phyloP scores from a whole-genome alignment of 2,113 vertebrate species.

The Leucopternis melanops region DNA sequence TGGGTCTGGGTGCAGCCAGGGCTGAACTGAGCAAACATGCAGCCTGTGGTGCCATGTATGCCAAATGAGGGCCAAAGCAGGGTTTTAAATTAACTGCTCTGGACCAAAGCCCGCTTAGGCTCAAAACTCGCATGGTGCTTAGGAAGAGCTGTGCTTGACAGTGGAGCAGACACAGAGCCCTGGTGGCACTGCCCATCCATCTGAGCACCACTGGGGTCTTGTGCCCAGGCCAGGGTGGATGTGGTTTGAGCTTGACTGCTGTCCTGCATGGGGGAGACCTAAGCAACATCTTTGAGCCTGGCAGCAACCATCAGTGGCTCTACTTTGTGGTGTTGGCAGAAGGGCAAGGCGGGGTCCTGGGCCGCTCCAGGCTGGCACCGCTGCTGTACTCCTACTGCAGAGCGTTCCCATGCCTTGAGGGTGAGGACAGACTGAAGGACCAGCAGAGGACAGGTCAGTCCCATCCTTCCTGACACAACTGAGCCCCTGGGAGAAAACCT shows the following conservation, averaged over 20 bases:
- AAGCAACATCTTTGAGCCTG: background rate
- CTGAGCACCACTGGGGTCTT: background rate
- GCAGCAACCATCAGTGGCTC: background rate
- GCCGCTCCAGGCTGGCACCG: background rate
- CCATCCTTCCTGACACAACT: background rate
- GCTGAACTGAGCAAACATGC: background rate
- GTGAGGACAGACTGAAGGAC: fast-evolving
- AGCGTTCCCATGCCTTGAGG: background rate
- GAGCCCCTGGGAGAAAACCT: background rate
- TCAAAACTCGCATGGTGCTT: background rate
- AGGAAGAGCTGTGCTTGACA: background rate
- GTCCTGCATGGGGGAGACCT: background rate
- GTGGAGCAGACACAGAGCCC: background rate
- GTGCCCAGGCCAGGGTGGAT: background rate
- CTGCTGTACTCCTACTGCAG: background rate
- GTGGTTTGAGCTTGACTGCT: too few relatives aligned
- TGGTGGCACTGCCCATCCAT: background rate
- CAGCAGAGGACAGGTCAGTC: background rate
- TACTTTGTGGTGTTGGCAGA: background rate
- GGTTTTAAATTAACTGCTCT: background rate
- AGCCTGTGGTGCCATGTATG: background rate
- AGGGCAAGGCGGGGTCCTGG: background rate
- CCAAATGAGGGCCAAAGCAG: background rate
- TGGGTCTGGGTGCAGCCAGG: background rate
- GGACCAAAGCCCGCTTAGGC: background rate